Base-by-base conservation (phyloP, 1,140 invertebrate genomes). In the Hycleus cichorii region DNA sequence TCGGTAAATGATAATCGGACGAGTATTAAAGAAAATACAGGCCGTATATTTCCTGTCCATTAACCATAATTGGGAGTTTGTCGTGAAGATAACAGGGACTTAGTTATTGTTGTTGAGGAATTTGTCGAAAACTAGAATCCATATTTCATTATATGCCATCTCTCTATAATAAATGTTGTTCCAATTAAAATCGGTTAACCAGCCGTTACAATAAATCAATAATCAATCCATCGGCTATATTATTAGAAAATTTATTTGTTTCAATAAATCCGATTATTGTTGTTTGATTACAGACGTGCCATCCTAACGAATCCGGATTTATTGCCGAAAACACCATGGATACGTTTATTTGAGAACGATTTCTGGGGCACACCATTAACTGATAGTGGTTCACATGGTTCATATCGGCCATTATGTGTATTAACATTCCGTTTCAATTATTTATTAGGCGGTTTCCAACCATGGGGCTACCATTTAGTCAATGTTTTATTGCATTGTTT, bases 361-460 rank as follows among this genome's bases (percentile, higher is more conserved):
- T 96, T 93, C 76, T 96, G 93, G 93, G 93, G 92, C 46, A 95
- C 91, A 12, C 87, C 91, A 32, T 75, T 96, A 60, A 82, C 79
- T 39, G 90, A 93, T 71, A 82, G 81, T 60, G 90, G 90, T 24
- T 93, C 91, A 1, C 93, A 96, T 79, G 95, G 95, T 75, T 95
- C 91, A 10, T 97, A 95, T 74, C 82, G 93, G 54, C 93, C 93
- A 25, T 78, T 96, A 62, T 93, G 90, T 70, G 92, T 95, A 57
- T 81, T 95, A 58, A 93, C 91, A 67, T 97, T 95, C 77, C 87
- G 93, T 70, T 86, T 90, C 69, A 95, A 95, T 78, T 93, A 94
- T 77, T 72, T 87, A 47, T 76, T 95, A 46, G 89, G 91, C 69
- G 91, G 90, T 62, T 82, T 93, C 67, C 86, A 90, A 69, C 91